phyloP scores from a whole-genome alignment of 2,797 vertebrate species.

The Rallus crepitans region DNA sequence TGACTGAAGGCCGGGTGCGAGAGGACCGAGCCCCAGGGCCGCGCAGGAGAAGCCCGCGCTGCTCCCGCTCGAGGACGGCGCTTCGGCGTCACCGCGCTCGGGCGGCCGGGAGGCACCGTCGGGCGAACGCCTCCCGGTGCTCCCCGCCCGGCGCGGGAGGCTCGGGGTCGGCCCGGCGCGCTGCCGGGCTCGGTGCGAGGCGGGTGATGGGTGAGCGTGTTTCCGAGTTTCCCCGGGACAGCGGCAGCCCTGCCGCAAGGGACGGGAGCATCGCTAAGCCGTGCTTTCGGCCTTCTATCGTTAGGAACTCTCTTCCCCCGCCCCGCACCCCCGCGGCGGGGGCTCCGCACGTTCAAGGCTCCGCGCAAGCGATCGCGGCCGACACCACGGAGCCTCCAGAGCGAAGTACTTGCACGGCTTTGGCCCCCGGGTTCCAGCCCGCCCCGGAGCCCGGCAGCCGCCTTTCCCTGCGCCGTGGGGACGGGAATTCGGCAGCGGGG shows the following conservation, averaged over 20 bases:
- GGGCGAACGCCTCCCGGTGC: no score
- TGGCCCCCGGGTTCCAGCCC: background rate
- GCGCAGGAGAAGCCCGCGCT: background rate
- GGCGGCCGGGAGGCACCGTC: no score
- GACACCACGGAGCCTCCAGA: background rate
- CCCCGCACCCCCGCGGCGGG: no score
- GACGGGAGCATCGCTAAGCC: no score
- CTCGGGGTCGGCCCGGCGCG: background rate
- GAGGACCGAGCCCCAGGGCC: background rate
- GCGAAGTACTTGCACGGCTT: background rate
- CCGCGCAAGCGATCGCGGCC: conserved; percentile 8
- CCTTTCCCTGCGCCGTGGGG: background rate
- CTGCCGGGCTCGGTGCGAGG: no score
- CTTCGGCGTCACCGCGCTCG: background rate
- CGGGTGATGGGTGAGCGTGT: no score
- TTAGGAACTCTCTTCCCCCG: no score
- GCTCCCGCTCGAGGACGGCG: no score
- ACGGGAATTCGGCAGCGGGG: no score
- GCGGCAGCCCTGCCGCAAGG: no score
- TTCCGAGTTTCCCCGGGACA: no score
- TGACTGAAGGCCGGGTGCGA: background rate
- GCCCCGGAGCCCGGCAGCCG: background rate
- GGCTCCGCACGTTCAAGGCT: background rate
- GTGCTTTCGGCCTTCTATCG: conserved; percentile 56
- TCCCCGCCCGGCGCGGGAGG: no score